Evolutionary conservation across 2,888 invertebrate genomes (phyloP).

Genomic region (Pandemis cinnamomeana): DNA sequence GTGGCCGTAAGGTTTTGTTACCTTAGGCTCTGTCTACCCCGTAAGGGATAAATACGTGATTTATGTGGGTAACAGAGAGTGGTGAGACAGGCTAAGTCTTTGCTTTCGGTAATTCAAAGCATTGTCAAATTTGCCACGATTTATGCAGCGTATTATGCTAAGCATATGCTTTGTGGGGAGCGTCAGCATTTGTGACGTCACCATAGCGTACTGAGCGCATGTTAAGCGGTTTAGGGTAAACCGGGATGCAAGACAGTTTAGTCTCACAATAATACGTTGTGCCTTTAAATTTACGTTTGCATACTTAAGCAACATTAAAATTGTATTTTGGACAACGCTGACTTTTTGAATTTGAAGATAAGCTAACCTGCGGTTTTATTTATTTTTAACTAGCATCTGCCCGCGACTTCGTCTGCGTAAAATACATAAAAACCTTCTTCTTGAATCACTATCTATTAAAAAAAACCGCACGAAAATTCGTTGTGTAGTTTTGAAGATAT

Average conservation of each 20-base stretch:
- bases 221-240: constrained; percentile 23
- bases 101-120: constrained; percentile 8
- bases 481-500: too few relatives aligned
- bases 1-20: too few relatives aligned
- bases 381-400: too few relatives aligned
- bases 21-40: too few relatives aligned
- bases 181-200: constrained; percentile 29
- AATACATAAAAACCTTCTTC: too few relatives aligned
- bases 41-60: too few relatives aligned
- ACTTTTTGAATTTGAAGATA: neutral
- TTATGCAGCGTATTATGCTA: constrained; percentile 27
- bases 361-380: neutral
- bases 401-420: too few relatives aligned
- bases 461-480: too few relatives aligned
- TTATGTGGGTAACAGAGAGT: too few relatives aligned
- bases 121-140: constrained; percentile 2
- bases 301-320: neutral
- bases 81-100: neutral
- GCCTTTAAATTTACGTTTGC: constrained; percentile 10
- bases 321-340: neutral
- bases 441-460: too few relatives aligned
- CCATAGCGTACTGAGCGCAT: neutral
- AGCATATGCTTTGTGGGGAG: constrained; percentile 11
- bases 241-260: constrained; percentile 4
- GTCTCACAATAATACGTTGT: neutral